Base-by-base conservation (phyloP, 2,888 invertebrate genomes). In the Ormia ochracea region DNA sequence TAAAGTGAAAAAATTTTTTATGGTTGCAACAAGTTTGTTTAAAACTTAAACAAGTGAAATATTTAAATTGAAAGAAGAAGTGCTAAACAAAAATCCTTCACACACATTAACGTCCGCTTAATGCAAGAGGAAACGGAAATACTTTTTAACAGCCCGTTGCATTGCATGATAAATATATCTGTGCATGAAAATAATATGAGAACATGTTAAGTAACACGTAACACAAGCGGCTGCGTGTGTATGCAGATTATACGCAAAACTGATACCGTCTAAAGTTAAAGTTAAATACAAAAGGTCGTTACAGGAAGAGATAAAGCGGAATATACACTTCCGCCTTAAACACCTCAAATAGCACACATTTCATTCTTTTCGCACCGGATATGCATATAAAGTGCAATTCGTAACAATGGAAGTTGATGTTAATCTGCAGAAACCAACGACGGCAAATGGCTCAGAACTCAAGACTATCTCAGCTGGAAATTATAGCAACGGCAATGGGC, bases 321-420 rank as follows among this genome's bases (percentile, higher is more conserved):
- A 65, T 38, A 38, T 58, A 58, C 21, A 65, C 58, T 63, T 65
- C 65, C 70, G 50, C 6, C 33, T 36, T 10, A 50, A 48, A 58
- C 68, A 58, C 70, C 38, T n/a, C 45, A 59, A 54, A 43, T 58
- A 28, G 14, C 31, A 59, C 12, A 58, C 48, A 58, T 26, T 28
- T 58, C 21, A 43, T 33, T 6, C 33, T 26, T 38, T 52, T 52
- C 41, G 17, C 26, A 80, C 43, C 72, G 80, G 80, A 80, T 66
- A 80, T 80, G 76, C 80, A 73, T 50, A 69, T 43, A 76, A 80
- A 80, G 72, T 73, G 76, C 72, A 72, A 73, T 68, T 76, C 72
- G 63, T 80, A 80, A 80, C 74, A 84, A 86, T 86, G 89, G 89
- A 89, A 87, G 89, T 89, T 87, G 89, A 89, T 85, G 89, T 89